Base-by-base conservation (phyloP, 2,113 vertebrate species). In the Sturnira hondurensis region DNA sequence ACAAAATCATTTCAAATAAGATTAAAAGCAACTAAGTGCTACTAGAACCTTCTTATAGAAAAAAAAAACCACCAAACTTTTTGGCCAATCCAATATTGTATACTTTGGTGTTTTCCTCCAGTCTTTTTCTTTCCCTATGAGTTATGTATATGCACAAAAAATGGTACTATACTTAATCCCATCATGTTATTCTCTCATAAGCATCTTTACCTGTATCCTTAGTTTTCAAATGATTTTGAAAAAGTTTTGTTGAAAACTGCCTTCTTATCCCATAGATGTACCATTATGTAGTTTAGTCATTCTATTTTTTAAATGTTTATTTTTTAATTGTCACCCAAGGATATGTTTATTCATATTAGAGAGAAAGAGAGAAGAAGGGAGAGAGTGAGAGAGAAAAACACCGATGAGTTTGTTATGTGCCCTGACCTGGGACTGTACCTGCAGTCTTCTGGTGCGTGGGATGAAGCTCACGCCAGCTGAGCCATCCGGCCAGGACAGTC, bases 161-260 rank as follows among this genome's bases (percentile, higher is more conserved):
- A 56, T 22, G 16, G 13, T 73, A 28, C 36, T 24, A 22, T 77
- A 45, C 15, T 80, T 90, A 68, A 56, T 85, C 26, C 24, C 82
- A 3, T 17, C 3, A 0, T 68, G 11, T 45, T 52, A n/a, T 33
- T 17, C 11, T 95, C 5, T 93, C 22, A 45, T 61, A 65, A 95
- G 41, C 7, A n/a, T 83, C 24, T 83, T 8, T 36, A 31, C 54
- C 28, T 28, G 28, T 61, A 81, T 91, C 43, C 28, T 73, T 58
- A 68, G 19, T 61, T 91, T 63, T 54, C 76, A 91, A 91, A 47
- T 76, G 4, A 33, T 88, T 90, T 94, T 70, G 70, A 71, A 45
- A 52, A 65, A 33, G 7, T 26, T 63, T 33, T 65, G 50, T 95
- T 82, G 56, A 56, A 73, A 89, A 43, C 45, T 45, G 4, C 61